Percentiles rank a stretch among this genome's conserved stretches.
These are phyloP conservation scores for Nylanderia fulva DNA, from an alignment of 1,140 invertebrate species.

Conservation along the genomic window DNA sequence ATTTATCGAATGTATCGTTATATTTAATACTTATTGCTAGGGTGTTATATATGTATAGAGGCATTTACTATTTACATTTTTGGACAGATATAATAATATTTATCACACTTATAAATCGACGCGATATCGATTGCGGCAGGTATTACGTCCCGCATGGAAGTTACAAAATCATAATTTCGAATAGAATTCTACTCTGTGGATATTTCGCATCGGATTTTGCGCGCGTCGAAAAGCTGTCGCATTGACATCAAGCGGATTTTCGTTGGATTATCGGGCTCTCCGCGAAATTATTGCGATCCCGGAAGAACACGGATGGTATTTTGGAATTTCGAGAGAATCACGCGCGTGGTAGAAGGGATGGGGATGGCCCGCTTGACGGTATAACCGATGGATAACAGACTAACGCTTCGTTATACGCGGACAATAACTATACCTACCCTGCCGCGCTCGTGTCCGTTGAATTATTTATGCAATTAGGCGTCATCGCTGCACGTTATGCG, in stretches of 20 bases:
- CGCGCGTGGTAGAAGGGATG: background rate
- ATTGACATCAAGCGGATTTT: conserved; percentile 8
- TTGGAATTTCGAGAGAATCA: conserved; percentile 72
- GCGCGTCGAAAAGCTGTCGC: conserved; percentile 11
- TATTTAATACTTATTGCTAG: background rate
- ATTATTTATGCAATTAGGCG: conserved; percentile 83
- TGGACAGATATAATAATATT: background rate
- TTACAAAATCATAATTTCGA: conserved; percentile 29
- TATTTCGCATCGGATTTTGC: conserved; percentile 1
- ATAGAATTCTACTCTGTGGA: background rate
- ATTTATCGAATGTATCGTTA: no score
- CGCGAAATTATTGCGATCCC: conserved; percentile 30
- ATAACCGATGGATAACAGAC: conserved; percentile 79
- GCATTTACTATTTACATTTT: no score
- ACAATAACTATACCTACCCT: conserved; percentile 76
- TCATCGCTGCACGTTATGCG: conserved; percentile 70
- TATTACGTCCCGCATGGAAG: background rate
- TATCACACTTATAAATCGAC: conserved; percentile 13
- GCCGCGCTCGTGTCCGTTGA: conserved; percentile 76
- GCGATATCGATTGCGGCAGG: background rate
- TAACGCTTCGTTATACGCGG: conserved; percentile 78
- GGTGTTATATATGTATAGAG: no score
- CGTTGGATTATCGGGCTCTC: conserved; percentile 37
- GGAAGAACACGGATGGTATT: conserved; percentile 41
- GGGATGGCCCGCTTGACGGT: conserved; percentile 72